Evolutionary conservation across 2,888 invertebrate genomes (phyloP).

Genomic region (Hirtodrosophila duncani): DNA sequence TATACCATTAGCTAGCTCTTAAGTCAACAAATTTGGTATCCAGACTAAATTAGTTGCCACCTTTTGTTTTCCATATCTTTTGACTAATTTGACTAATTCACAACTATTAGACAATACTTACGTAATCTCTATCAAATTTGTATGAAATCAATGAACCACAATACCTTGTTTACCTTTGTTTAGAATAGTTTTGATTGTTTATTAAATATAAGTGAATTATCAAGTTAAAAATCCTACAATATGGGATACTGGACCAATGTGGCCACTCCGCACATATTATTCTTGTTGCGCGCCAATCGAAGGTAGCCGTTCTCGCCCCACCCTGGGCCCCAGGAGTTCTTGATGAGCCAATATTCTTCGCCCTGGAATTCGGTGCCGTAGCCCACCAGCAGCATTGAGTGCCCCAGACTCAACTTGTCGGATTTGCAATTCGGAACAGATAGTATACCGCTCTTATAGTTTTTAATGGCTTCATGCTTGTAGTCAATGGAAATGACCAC

Average conservation of each 20-base stretch:
- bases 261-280: slow-evolving; percentile 15
- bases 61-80: too few relatives aligned
- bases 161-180: too few relatives aligned
- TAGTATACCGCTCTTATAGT: not conserved
- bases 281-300: slow-evolving; percentile 3
- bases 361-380: not conserved
- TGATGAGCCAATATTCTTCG: slow-evolving; percentile 16
- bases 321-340: slow-evolving; percentile 4
- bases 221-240: too few relatives aligned
- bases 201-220: too few relatives aligned
- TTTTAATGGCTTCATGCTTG: not conserved
- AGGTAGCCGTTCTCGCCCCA: slow-evolving; percentile 11
- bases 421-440: not conserved
- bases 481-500: slow-evolving; percentile 3
- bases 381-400: slow-evolving; percentile 9
- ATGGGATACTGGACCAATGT: slow-evolving; percentile 6
- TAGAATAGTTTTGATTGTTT: too few relatives aligned
- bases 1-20: too few relatives aligned
- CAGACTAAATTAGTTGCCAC: too few relatives aligned
- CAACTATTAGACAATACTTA: too few relatives aligned
- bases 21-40: too few relatives aligned
- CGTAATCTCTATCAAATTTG: too few relatives aligned
- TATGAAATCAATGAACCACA: too few relatives aligned
- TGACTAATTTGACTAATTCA: too few relatives aligned
- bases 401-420: not conserved